phyloP scores from a whole-genome alignment of 1,140 invertebrate genomes.

The Drosophila lini region DNA sequence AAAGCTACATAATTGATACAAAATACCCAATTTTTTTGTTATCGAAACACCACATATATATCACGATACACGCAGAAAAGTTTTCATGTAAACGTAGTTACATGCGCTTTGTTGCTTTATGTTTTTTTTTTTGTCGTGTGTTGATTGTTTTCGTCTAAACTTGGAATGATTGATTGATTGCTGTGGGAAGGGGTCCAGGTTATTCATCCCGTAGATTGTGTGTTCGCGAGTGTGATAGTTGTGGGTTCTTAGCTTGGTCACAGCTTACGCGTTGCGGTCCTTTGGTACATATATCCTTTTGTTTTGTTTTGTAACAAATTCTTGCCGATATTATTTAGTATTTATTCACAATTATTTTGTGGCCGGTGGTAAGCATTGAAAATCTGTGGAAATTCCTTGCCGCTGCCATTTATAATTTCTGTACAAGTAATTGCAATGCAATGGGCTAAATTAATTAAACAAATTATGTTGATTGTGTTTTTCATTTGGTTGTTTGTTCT shows the following conservation, averaged over 20 bases:
- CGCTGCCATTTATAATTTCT: not conserved
- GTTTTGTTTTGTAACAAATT: slow-evolving; percentile 13
- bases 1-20: slow-evolving; percentile 20
- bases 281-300: slow-evolving; percentile 12
- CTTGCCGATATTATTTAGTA: slow-evolving; percentile 9
- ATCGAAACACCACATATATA: slow-evolving; percentile 4
- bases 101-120: slow-evolving; percentile 46
- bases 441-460: slow-evolving; percentile 43
- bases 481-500: slow-evolving; percentile 56
- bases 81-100: slow-evolving; percentile 42
- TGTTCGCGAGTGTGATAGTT: slow-evolving; percentile 32
- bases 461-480: slow-evolving; percentile 48
- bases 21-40: slow-evolving; percentile 10
- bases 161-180: slow-evolving; percentile 49
- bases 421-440: slow-evolving; percentile 62
- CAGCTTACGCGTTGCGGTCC: slow-evolving; percentile 31
- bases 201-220: slow-evolving; percentile 13
- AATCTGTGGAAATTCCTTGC: slow-evolving; percentile 15
- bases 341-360: slow-evolving; percentile 11
- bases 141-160: slow-evolving; percentile 59
- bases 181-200: slow-evolving; percentile 3
- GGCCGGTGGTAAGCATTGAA: not conserved
- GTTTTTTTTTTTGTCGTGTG: slow-evolving; percentile 29
- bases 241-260: slow-evolving; percentile 44
- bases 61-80: slow-evolving; percentile 22